Base-by-base conservation (phyloP, 1,140 invertebrate genomes). In the Brachionus rotundiformis region DNA sequence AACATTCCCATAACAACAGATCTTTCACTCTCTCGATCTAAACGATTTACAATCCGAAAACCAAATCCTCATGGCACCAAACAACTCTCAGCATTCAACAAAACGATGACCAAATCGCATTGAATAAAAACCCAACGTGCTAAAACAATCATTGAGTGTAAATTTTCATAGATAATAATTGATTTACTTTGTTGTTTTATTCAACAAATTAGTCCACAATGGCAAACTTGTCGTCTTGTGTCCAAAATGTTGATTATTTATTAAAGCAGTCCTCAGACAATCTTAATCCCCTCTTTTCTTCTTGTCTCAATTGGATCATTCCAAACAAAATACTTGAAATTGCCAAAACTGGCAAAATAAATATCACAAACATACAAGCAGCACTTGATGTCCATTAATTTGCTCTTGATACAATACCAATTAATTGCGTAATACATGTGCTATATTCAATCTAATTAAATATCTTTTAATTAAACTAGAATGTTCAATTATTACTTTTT, bases 111-210 rank as follows among this genome's bases (percentile, higher is more conserved):
- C 19, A 54, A 19, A 8, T 54, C 7, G 47, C 47, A 54, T 23
- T 0, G 23, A 63, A 63, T 27, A 63, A 63, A 63, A 13, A 13
- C 5, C 13, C 13, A 29, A 68, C n/a, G 63, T 68, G 63, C 63
- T 68, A 68, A 68, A 68, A 39, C 61, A 63, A 63, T 63, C 61
- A 63, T 63, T 41, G 19, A 36, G 63, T 68, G 63, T 68, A 36
- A 36, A 36, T 23, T 68, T 68, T 68, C 63, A 68, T 68, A 68
- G 63, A 68, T 68, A 68, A 68, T 68, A 68, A 68, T 68, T 33
- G 11, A 13, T 16, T 63, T 63, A 13, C 25, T 33, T 63, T 33
- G 61, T 63, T 68, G 29, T 68, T 68, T 36, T 68, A n/a, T 68
- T 68, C 0, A 23, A 0, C 47, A 54, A 54, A 54, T 54, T 19